Conservation (phyloP, 2,888 invertebrate species). For the Hyles lineata region DNA sequence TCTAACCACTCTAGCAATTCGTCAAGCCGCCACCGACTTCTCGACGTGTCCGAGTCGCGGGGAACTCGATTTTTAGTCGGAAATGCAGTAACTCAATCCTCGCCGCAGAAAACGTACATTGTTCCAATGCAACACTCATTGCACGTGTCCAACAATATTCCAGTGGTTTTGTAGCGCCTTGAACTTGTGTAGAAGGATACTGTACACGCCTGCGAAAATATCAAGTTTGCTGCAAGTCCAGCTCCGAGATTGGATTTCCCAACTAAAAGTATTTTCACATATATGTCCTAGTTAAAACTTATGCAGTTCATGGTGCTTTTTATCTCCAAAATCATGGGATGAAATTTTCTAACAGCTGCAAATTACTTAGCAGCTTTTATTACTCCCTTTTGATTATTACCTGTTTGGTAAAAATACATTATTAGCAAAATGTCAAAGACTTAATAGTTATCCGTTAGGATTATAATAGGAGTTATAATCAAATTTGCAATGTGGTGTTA, state of each 20-base stretch:
- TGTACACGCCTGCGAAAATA: neutral
- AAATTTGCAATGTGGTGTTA: too few species aligned
- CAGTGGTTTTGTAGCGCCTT: neutral
- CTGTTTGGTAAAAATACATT: too few species aligned
- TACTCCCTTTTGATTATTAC: neutral
- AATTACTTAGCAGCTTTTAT: neutral
- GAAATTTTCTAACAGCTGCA: neutral
- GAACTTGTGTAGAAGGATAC: slow-evolving; percentile 16
- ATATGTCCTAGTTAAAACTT: neutral
- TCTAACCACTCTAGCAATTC: neutral
- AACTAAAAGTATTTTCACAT: slow-evolving; percentile 1
- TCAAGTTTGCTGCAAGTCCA: neutral
- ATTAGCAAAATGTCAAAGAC: too few species aligned
- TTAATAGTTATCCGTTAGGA: too few species aligned
- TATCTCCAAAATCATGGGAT: neutral
- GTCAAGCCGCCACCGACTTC: neutral
- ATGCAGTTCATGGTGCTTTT: neutral
- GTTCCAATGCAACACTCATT: neutral
- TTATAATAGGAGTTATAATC: too few species aligned
- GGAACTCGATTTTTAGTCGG: neutral
- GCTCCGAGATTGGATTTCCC: slow-evolving; percentile 1
- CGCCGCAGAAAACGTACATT: neutral
- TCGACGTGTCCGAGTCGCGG: neutral
- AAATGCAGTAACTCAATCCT: neutral
- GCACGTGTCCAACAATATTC: neutral